Conservation (phyloP, 2,113 vertebrate genomes). For the Phyllopteryx taeniolatus region DNA sequence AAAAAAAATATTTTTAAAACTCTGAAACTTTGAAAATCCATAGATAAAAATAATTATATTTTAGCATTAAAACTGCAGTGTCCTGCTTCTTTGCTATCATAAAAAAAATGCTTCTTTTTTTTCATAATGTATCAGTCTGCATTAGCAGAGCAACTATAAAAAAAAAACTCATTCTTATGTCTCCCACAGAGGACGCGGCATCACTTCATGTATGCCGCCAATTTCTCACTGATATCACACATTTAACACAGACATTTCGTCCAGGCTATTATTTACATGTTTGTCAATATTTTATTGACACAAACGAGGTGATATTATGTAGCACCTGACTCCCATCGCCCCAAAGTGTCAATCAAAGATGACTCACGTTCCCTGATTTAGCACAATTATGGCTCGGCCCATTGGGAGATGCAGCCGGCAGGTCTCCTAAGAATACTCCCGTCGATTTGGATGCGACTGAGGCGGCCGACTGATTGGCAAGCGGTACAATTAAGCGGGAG, state of each 20-base stretch:
- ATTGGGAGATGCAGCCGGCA: constrained; percentile 26
- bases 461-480: constrained; percentile 56
- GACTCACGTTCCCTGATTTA: constrained; percentile 23
- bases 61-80: too few relatives aligned
- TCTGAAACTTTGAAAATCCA: too few relatives aligned
- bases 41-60: too few relatives aligned
- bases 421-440: constrained; percentile 33
- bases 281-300: constrained; percentile 58
- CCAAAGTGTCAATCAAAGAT: constrained; percentile 56
- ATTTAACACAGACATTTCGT: constrained; percentile 44
- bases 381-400: constrained; percentile 45
- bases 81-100: too few relatives aligned
- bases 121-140: too few relatives aligned
- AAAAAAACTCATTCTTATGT: constrained; percentile 24
- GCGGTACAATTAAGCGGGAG: constrained; percentile 58
- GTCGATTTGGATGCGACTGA: constrained; percentile 48
- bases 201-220: background rate
- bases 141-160: too few relatives aligned
- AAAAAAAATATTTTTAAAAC: too few relatives aligned
- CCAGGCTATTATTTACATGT: constrained; percentile 41
- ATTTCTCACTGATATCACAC: constrained; percentile 36
- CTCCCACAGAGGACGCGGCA: constrained; percentile 22
- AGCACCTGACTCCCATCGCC: constrained; percentile 31
- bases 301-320: constrained; percentile 49
- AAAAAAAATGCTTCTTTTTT: too few relatives aligned